Percentiles rank a stretch among this genome's conserved stretches.
phyloP scores from a whole-genome alignment of 2,888 invertebrate species.

The Aplocera efformata region DNA sequence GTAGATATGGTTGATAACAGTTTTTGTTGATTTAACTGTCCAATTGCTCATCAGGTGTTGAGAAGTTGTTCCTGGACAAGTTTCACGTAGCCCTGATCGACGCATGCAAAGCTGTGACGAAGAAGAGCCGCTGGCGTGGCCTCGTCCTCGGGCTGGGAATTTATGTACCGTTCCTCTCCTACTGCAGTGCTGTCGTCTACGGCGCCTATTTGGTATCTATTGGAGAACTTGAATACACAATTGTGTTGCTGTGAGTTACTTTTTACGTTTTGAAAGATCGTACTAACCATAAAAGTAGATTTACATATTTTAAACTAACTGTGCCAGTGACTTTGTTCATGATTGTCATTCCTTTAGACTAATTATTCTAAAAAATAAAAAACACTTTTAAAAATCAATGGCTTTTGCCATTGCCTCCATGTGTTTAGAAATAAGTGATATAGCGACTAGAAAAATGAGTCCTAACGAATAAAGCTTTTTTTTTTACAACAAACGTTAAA shows the following conservation, averaged over 20 bases:
- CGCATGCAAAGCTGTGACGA: conserved; percentile 76
- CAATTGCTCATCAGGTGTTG: conserved; percentile 54
- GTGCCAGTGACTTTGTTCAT: no score
- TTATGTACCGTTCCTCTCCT: conserved; percentile 85
- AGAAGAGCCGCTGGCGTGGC: conserved; percentile 83
- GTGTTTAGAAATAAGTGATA: no score
- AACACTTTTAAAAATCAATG: no score
- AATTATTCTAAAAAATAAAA: no score
- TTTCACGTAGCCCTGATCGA: conserved; percentile 73
- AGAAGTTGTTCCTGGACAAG: conserved; percentile 77
- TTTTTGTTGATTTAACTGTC: no score
- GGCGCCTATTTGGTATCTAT: conserved; percentile 84
- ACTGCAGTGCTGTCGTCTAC: conserved; percentile 85
- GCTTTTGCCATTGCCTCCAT: no score
- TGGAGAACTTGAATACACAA: conserved; percentile 81
- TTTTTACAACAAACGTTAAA: no score
- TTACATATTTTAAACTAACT: no score
- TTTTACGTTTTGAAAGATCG: no score
- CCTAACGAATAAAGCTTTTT: background rate
- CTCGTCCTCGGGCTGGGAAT: conserved; percentile 85
- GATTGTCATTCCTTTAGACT: no score
- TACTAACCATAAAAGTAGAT: no score
- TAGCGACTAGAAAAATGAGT: background rate
- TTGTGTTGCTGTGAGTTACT: conserved; percentile 83
- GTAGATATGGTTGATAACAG: no score